Conservation (phyloP, 2,888 invertebrate species). For the Branchipolynoe longqiensis region DNA sequence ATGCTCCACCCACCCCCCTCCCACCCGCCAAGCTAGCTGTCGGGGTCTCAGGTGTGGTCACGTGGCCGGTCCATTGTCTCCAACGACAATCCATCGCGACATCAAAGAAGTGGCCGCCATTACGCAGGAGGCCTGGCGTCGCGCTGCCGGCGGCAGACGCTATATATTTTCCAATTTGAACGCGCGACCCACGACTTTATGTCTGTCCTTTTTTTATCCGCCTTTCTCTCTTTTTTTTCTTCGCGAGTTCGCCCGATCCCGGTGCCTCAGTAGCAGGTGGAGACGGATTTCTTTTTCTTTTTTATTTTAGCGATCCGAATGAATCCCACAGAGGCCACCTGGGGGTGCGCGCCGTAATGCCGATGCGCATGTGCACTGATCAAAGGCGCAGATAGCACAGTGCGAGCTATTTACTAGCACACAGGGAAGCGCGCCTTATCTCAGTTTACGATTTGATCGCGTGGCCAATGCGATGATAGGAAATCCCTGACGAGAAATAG, state of each 20-base stretch:
- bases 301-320: not conserved
- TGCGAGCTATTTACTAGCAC: slow-evolving; percentile 38
- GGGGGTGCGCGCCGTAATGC: not conserved
- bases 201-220: no score
- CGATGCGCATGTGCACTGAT: not conserved
- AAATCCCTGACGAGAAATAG: slow-evolving; percentile 49
- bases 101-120: slow-evolving; percentile 3
- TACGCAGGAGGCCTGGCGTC: not conserved
- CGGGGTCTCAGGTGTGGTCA: slow-evolving; percentile 40
- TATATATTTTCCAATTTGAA: not conserved
- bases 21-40: not conserved
- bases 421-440: slow-evolving; percentile 33
- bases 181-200: no score
- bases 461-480: slow-evolving; percentile 30
- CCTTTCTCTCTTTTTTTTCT: no score
- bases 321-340: not conserved
- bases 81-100: not conserved
- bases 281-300: not conserved
- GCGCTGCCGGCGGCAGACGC: not conserved
- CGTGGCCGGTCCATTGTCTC: not conserved
- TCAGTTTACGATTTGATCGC: slow-evolving; percentile 47
- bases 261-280: not conserved
- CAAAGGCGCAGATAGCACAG: slow-evolving; percentile 23
- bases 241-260: no score
- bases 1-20: not conserved